Evolutionary conservation across 2,888 invertebrate species (phyloP), one percentile per base, ranked within the genome.

Genomic region (Epinotia bilunana): DNA sequence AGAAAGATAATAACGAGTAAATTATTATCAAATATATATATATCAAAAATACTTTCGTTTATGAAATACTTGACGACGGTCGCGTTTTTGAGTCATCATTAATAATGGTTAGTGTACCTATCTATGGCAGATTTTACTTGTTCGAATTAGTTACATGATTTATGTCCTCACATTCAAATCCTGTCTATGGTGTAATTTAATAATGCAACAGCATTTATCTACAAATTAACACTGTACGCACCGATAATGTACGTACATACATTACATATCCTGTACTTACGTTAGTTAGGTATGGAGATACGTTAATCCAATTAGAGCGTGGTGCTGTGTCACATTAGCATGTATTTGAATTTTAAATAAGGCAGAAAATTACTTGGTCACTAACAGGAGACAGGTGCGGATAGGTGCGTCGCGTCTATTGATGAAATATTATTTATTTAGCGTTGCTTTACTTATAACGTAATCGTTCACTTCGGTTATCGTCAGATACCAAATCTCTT

Each of bases 301-400:
- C 68, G 69, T 69, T 75, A 75, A 75, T 75, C 75, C 75, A 72
- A 75, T 75, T 75, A 75, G 75, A 75, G 72, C 75, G 16, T 20
- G 61, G 75, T 61, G 65, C 67, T 55, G 75, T 75, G 75, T 75
- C 75, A 49, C 75, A 75, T 75, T 75, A 72, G 57, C 75, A 75
- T 75, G 39, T 46, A 75, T 75, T 75, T 72, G 71, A 65, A 75
- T 75, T 75, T 71, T 72, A 72, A 75, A 75, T 75, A 67, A 75
- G 75, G 75, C 72, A 75, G 74, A 75, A 71, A 75, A 75, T 75
- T 75, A 75, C 74, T 71, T 75, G 74, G 71, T 61, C 49, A 58
- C 71, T 71, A 57, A 53, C 71, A 61, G 75, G 60, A 39, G 75
- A 75, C 72, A 75, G 75, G 75, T 75, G 75, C 55, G 65, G 72